These are phyloP conservation scores for Xylota segnis DNA, from an alignment of 2,888 invertebrate species.

Conservation along the genomic window DNA sequence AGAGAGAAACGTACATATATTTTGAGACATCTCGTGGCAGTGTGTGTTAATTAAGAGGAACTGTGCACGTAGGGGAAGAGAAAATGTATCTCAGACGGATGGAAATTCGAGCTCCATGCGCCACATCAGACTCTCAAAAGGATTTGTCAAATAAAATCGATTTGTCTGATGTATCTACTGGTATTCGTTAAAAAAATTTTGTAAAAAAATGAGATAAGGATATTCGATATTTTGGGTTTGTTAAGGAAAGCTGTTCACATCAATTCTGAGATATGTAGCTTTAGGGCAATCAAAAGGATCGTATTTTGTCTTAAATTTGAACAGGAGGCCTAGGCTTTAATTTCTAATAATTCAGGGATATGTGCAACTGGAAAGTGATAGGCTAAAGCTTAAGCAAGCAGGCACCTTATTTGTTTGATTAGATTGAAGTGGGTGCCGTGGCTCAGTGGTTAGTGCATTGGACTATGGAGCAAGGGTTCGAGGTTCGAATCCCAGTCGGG, in stretches of 20 bases:
- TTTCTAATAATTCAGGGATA: too few species aligned
- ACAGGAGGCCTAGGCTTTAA: too few species aligned
- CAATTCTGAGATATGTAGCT: too few species aligned
- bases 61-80: neutral
- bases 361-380: too few species aligned
- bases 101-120: neutral
- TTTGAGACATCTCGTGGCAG: neutral
- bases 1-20: neutral
- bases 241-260: neutral
- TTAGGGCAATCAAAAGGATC: too few species aligned
- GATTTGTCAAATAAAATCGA: constrained; percentile 8
- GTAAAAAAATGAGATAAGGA: neutral
- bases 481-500: too few species aligned
- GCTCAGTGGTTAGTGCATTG: too few species aligned
- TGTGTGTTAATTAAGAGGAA: neutral
- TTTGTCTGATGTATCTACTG: neutral
- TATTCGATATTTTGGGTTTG: neutral
- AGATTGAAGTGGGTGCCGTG: too few species aligned
- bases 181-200: neutral
- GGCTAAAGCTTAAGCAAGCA: too few species aligned
- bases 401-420: too few species aligned
- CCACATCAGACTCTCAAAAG: constrained; percentile 11
- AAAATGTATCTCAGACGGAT: neutral
- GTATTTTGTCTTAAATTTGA: too few species aligned
- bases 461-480: too few species aligned